These are phyloP conservation scores for Etia nguti DNA, from an alignment of 2,113 vertebrate species.

Conservation along the genomic window DNA sequence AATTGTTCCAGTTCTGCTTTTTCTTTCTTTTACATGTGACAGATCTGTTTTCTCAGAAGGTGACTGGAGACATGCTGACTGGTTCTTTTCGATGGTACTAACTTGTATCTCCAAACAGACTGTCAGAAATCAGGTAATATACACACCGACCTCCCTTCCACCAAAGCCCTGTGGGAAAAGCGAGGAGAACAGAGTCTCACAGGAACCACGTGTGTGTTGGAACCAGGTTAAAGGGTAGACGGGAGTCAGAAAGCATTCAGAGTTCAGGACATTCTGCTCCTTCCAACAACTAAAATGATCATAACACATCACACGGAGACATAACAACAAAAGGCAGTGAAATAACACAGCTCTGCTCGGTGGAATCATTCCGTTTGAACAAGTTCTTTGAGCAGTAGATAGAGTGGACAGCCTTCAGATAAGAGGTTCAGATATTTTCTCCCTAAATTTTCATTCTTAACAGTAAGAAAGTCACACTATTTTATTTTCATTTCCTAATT, in stretches of 20 bases:
- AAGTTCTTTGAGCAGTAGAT: not conserved
- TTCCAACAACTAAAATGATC: not conserved
- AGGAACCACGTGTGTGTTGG: not conserved
- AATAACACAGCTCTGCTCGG: not conserved
- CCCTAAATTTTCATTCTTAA: not conserved
- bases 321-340: slow-evolving; percentile 3
- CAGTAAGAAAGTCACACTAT: not conserved
- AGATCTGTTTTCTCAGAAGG: not conserved
- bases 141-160: not conserved
- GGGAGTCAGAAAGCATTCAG: not conserved
- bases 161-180: slow-evolving; percentile 43
- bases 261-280: not conserved
- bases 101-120: not conserved
- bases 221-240: not conserved
- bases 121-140: not conserved
- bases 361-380: not conserved
- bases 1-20: not conserved
- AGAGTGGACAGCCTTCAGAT: not conserved
- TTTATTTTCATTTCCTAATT: not conserved
- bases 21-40: not conserved
- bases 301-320: not conserved
- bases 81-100: not conserved
- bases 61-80: not conserved
- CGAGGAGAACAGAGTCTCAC: slow-evolving; percentile 6
- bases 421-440: not conserved